These are phyloP conservation scores for Notospermus geniculatus DNA, from an alignment of 1,140 invertebrate species.

Conservation along the genomic window DNA sequence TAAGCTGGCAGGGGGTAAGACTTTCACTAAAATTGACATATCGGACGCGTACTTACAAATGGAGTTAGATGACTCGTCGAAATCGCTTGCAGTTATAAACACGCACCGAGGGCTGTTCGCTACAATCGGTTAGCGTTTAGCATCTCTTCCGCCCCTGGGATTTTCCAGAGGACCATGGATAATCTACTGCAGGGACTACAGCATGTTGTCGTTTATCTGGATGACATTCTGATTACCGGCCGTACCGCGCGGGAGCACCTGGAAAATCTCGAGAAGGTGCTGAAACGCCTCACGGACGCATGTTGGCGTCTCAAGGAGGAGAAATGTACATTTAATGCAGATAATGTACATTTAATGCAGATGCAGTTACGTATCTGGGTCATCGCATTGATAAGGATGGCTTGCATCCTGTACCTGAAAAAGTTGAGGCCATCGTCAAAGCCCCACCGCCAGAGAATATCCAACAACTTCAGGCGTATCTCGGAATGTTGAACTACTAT, in stretches of 20 bases:
- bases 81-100: constrained; percentile 37
- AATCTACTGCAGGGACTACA: constrained; percentile 40
- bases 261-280: constrained; percentile 22
- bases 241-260: constrained; percentile 21
- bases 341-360: constrained; percentile 21
- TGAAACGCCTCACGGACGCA: constrained; percentile 15
- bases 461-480: constrained; percentile 29
- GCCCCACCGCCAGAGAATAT: constrained; percentile 31
- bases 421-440: constrained; percentile 35
- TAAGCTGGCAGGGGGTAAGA: constrained; percentile 25
- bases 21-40: constrained; percentile 41
- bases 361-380: constrained; percentile 43
- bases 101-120: constrained; percentile 57
- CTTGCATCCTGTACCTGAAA: constrained; percentile 25
- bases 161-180: constrained; percentile 59
- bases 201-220: constrained; percentile 11
- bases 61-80: constrained; percentile 32
- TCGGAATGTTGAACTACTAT: constrained; percentile 40
- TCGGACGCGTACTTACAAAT: constrained; percentile 40
- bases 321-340: neutral
- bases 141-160: constrained; percentile 56
- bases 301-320: neutral
- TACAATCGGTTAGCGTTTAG: constrained; percentile 58
- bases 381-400: constrained; percentile 36
- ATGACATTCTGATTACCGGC: constrained; percentile 24